phyloP scores from a whole-genome alignment of 2,113 vertebrate genomes.

The Centropus unirufus region DNA sequence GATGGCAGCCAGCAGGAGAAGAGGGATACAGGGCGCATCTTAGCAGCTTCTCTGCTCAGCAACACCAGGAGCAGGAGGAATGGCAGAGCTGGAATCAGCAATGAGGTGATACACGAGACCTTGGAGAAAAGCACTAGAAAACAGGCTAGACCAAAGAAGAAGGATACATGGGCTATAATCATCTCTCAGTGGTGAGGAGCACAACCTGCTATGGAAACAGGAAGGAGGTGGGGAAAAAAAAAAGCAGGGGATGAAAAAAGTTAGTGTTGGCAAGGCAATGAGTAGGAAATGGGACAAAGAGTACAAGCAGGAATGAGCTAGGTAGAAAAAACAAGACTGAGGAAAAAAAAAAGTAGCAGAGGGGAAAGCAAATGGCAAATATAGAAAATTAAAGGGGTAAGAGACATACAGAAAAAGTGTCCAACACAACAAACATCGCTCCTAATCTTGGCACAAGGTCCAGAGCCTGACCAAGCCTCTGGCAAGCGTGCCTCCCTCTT shows the following conservation, averaged over 20 bases:
- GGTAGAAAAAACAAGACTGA: background rate
- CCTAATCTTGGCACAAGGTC: background rate
- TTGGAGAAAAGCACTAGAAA: background rate
- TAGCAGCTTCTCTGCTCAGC: background rate
- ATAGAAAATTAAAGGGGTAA: background rate
- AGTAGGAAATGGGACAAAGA: background rate
- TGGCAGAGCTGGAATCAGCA: background rate
- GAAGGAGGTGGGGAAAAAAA: background rate
- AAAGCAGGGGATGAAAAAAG: background rate
- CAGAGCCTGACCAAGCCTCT: background rate
- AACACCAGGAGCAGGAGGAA: background rate
- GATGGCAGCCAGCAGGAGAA: background rate
- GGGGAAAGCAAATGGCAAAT: background rate
- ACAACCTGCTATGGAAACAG: background rate
- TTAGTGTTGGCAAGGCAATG: background rate
- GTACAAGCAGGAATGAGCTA: background rate
- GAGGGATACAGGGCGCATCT: background rate
- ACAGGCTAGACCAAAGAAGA: background rate
- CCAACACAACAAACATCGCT: background rate
- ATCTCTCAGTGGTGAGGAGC: background rate
- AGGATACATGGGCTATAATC: background rate
- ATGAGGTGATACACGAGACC: background rate
- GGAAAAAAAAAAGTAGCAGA: background rate
- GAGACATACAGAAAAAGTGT: rapidly evolving
- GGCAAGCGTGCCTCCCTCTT: background rate